Base-by-base conservation (phyloP, 2,888 invertebrate genomes). In the Macrophya annulata region DNA sequence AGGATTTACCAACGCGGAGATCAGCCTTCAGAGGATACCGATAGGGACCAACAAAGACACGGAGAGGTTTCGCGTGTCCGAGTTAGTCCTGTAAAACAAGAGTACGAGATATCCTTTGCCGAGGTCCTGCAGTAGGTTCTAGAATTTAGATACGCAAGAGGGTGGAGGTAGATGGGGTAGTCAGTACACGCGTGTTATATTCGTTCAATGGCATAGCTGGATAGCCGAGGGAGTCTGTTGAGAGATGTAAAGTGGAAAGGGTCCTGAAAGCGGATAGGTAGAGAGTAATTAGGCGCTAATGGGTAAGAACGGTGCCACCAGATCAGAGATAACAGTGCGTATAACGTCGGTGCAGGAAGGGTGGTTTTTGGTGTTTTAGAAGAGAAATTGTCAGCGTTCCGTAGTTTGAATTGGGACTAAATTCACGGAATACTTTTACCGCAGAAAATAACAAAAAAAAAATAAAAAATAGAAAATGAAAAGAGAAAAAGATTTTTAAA, bases 251-350 rank as follows among this genome's bases (percentile, higher is more conserved):
- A 62, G 48, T 77, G 40, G n/a, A 37, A 55, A 79, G 59, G 51
- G 59, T 59, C 40, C 55, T 40, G 81, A 25, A 62, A 62, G 81
- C 40, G 81, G 81, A 62, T 77, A 77, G 81, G 43, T 40, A 43
- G 62, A 81, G 43, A 62, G 81, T 81, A 81, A 81, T 81, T 81
- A 81, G 81, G 43, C 37, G 81, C 81, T 81, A 81, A 81, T 81
- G 81, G 81, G 31, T 62, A 81, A 81, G 81, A 81, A 81, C 81
- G 59, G 59, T 21, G 81, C 59, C n/a, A 81, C 51, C 9, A 62
- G 81, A 81, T 81, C 81, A 62, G 81, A 81, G 81, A 81, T 81
- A 81, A 81, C 62, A 12, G 81, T 59, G 43, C 43, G 76, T 48
- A 31, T 15, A 45, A 48, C 31, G 45, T 37, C 2, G 45, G 21